Evolutionary conservation across 2,888 invertebrate genomes (phyloP).

Genomic region (Calameuta pallipes): DNA sequence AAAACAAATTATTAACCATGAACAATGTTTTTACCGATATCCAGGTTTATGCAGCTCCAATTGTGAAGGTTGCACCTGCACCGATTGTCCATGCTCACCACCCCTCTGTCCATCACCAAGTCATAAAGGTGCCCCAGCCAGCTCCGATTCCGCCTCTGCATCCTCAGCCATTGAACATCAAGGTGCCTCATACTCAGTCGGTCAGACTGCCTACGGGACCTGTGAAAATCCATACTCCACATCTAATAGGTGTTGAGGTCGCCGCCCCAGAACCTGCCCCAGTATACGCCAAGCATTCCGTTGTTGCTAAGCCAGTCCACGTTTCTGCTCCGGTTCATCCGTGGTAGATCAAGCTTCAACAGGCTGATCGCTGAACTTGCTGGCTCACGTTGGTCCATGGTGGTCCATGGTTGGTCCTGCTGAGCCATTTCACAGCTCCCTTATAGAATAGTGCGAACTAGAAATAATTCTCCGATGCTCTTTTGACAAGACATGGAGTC

Average conservation of each 20-base stretch:
- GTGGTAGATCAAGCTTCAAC: constrained; percentile 21
- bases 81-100: background rate
- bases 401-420: constrained; percentile 46
- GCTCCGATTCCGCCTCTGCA: constrained; percentile 57
- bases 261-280: constrained; percentile 68
- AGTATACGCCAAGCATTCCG: constrained; percentile 68
- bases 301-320: constrained; percentile 67
- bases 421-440: background rate
- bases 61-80: no score
- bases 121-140: constrained; percentile 51
- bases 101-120: constrained; percentile 9
- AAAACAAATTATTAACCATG: background rate
- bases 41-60: background rate
- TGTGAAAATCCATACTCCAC: constrained; percentile 66
- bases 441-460: background rate
- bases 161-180: constrained; percentile 57
- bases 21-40: background rate
- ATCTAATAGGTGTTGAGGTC: constrained; percentile 70
- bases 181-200: constrained; percentile 47
- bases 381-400: constrained; percentile 20
- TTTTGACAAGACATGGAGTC: background rate
- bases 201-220: constrained; percentile 50
- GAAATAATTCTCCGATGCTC: background rate
- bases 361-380: constrained; percentile 32
- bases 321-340: constrained; percentile 39